Evolutionary conservation across 2,113 vertebrate species (phyloP), one percentile per base, ranked within the genome.

Genomic region (Vimba vimba): DNA sequence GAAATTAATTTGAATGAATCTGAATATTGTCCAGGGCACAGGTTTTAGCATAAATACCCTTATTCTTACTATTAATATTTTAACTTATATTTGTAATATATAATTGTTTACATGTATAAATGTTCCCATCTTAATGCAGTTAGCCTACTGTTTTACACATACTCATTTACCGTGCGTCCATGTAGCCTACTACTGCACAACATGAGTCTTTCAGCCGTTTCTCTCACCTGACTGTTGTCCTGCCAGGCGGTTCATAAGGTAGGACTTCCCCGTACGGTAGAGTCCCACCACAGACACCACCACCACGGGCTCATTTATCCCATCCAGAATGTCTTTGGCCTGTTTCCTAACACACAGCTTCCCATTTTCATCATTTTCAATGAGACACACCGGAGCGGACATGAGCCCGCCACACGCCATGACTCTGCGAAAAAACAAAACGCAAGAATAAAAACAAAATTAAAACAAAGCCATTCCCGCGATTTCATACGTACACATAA

Each of bases 201-300:
- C 8, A 59, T 19, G 4, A n/a, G n/a, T 13, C 71, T 45, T 30
- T 1, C 3, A 52, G n/a, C 6, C 33, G 9, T 13, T 68, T 33
- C 21, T 39, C 68, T 74, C 71, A 90, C 89, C 89, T 5, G 25
- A 75, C 30, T 76, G 86, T 50, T 39, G 25, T 8, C 81, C 7
- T 11, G 89, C 84, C 7, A 90, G 66, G 15, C 76, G 66, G 77
- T 89, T 89, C 88, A 90, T 73, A 4, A 90, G 39, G 76, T 89
- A 89, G 52, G 90, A 89, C 23, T 90, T 89, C 4, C 89, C 89
- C 17, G 88, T 83, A 15, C 88, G 81, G 23, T 87, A 81, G 27
- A 76, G 68, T 52, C 89, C 81, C 6, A 86, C 64, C 10, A 92
- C 84, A 78, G 87, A 87, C 55, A 91, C 90, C 12, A 92, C 90